These are phyloP conservation scores for Epirrhoe alternata DNA, from an alignment of 2,888 invertebrate genomes.

Conservation along the genomic window DNA sequence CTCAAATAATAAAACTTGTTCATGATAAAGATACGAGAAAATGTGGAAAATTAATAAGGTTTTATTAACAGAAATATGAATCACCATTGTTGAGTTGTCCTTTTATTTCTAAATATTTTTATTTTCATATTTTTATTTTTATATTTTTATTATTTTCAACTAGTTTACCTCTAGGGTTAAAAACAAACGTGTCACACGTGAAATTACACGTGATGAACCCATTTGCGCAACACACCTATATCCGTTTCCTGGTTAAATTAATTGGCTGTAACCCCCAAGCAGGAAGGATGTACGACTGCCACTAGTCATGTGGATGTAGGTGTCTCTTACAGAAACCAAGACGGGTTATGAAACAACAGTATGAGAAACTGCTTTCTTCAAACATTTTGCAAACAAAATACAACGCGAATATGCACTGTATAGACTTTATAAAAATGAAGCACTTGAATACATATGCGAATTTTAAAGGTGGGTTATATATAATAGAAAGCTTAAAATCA, in stretches of 20 bases:
- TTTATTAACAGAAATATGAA: too few species aligned
- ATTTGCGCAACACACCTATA: slow-evolving; percentile 69
- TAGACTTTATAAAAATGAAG: background rate
- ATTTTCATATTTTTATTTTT: too few species aligned
- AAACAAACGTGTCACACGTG: slow-evolving; percentile 49
- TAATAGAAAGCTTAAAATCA: background rate
- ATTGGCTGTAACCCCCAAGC: slow-evolving; percentile 72
- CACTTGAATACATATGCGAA: background rate
- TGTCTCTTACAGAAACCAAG: slow-evolving; percentile 48
- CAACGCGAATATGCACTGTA: background rate
- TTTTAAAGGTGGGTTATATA: background rate
- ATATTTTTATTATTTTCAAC: background rate
- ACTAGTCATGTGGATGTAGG: slow-evolving; percentile 80
- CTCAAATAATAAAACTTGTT: background rate
- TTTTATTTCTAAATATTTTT: too few species aligned
- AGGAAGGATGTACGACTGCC: slow-evolving; percentile 79
- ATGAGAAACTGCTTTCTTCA: slow-evolving; percentile 22
- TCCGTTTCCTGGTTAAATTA: slow-evolving; percentile 83
- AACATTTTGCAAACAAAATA: slow-evolving; percentile 5
- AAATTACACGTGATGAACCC: slow-evolving; percentile 75
- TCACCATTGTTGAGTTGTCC: too few species aligned
- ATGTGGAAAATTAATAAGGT: background rate
- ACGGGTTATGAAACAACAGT: slow-evolving; percentile 14
- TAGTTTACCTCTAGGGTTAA: slow-evolving; percentile 9
- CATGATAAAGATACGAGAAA: background rate